phyloP scores from a whole-genome alignment of 2,797 vertebrate species.

The Girardinus metallicus region DNA sequence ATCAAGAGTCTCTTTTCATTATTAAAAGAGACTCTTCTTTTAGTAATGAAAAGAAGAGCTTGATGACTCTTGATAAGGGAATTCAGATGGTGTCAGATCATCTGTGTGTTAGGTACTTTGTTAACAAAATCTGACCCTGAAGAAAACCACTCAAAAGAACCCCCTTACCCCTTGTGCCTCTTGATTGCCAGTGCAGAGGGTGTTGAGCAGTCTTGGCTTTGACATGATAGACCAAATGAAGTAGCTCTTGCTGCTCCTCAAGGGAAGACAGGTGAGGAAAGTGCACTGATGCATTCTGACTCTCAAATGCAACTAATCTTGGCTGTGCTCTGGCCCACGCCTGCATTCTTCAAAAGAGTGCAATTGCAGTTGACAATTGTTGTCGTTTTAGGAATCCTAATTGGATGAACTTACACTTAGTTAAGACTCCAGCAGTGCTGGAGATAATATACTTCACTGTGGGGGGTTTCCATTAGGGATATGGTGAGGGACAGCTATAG shows the following conservation, averaged over 20 bases:
- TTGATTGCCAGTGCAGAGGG: constrained; percentile 12
- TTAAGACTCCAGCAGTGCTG: constrained; percentile 52
- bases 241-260: constrained; percentile 44
- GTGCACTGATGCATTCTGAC: constrained; percentile 45
- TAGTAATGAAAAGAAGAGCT: too few relatives aligned
- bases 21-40: too few relatives aligned
- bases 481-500: constrained; percentile 42
- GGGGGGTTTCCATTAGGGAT: constrained; percentile 40
- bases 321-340: constrained; percentile 13
- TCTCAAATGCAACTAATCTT: constrained; percentile 41
- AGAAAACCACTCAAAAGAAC: constrained; percentile 4
- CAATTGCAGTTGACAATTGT: constrained; percentile 38
- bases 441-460: constrained; percentile 46
- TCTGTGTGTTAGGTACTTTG: not conserved
- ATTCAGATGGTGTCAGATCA: constrained; percentile 2
- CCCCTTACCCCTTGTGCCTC: not conserved
- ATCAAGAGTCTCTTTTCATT: too few relatives aligned
- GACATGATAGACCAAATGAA: constrained; percentile 44
- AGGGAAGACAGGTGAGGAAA: constrained; percentile 53
- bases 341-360: constrained; percentile 25
- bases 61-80: not conserved
- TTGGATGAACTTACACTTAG: constrained; percentile 61
- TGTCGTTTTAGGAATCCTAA: constrained; percentile 54
- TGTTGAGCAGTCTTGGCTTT: constrained; percentile 20
- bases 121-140: constrained; percentile 17